Percentiles rank a stretch among this genome's conserved stretches.
phyloP scores from a whole-genome alignment of 2,888 invertebrate species.

The Cryptosula pallasiana region DNA sequence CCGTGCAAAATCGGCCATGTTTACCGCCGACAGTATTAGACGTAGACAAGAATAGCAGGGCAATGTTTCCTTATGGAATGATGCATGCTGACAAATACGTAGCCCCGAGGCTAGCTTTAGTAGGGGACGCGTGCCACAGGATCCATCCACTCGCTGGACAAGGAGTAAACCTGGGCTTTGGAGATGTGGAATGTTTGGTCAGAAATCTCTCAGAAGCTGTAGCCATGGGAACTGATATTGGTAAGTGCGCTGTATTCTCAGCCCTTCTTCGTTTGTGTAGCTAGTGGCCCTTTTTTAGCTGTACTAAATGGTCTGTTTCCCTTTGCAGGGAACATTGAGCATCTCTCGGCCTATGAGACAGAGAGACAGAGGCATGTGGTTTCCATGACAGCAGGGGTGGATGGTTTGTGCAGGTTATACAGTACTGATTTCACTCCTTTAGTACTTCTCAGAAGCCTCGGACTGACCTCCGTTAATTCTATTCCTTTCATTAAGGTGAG shows the following conservation, averaged over 20 bases:
- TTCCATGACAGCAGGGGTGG: slow-evolving; percentile 79
- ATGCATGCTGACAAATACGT: slow-evolving; percentile 84
- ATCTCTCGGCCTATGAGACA: slow-evolving; percentile 81
- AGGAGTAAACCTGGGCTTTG: slow-evolving; percentile 95
- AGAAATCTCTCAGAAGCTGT: slow-evolving; percentile 66
- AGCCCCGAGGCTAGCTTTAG: slow-evolving; percentile 71
- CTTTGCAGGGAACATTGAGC: no score
- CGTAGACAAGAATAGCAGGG: slow-evolving; percentile 64
- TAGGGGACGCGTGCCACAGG: slow-evolving; percentile 69
- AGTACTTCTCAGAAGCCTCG: slow-evolving; percentile 74
- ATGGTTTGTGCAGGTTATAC: slow-evolving; percentile 80
- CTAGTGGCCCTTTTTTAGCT: not conserved
- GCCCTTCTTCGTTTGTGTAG: not conserved
- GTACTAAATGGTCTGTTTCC: no score
- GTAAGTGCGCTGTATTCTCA: no score
- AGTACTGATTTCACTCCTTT: slow-evolving; percentile 62
- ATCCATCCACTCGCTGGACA: slow-evolving; percentile 95
- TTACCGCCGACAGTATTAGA: slow-evolving; percentile 67
- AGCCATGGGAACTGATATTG: slow-evolving; percentile 68
- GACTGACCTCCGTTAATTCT: slow-evolving; percentile 61
- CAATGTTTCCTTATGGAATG: slow-evolving; percentile 85
- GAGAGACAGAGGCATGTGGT: slow-evolving; percentile 77
- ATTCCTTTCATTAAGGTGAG: slow-evolving; percentile 11
- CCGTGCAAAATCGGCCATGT: slow-evolving; percentile 52
- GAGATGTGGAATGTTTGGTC: slow-evolving; percentile 76